These are phyloP conservation scores for Micropoecilia bifurca DNA, from an alignment of 2,797 vertebrate genomes.

Conservation along the genomic window DNA sequence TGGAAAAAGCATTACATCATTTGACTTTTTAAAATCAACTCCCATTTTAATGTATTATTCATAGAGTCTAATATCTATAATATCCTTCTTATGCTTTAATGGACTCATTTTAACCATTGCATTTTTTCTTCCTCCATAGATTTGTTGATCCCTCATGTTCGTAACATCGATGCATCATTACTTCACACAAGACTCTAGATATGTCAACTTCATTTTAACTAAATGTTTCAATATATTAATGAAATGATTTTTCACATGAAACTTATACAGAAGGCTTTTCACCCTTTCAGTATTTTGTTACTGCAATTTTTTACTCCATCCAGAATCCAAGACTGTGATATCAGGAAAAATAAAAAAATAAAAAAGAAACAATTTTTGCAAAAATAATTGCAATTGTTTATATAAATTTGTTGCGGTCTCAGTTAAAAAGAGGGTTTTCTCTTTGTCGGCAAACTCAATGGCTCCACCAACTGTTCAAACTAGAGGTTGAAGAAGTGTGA, in stretches of 20 bases:
- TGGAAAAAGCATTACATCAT: not conserved
- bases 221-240: conserved; percentile 68
- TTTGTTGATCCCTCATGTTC: conserved; percentile 46
- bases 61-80: conserved; percentile 16
- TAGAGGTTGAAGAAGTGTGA: conserved; percentile 1
- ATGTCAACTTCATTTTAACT: conserved; percentile 56
- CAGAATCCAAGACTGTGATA: conserved; percentile 2
- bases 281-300: conserved; percentile 19
- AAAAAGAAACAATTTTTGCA: not conserved
- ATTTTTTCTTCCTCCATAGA: conserved; percentile 15
- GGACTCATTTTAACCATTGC: conserved; percentile 18
- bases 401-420: conserved; percentile 43
- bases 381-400: not conserved
- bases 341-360: not conserved
- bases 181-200: conserved; percentile 66
- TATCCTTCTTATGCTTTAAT: conserved; percentile 29
- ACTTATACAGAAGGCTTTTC: conserved; percentile 53
- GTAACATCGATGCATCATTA: conserved; percentile 53
- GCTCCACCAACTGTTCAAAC: conserved; percentile 36
- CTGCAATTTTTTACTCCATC: conserved; percentile 14
- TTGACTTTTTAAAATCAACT: conserved; percentile 4
- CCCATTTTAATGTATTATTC: conserved; percentile 15
- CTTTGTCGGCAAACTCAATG: conserved; percentile 37
- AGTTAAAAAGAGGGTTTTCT: conserved; percentile 21
- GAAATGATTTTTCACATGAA: conserved; percentile 57